phyloP scores from a whole-genome alignment of 2,888 invertebrate species.

The Plebejus melissa region DNA sequence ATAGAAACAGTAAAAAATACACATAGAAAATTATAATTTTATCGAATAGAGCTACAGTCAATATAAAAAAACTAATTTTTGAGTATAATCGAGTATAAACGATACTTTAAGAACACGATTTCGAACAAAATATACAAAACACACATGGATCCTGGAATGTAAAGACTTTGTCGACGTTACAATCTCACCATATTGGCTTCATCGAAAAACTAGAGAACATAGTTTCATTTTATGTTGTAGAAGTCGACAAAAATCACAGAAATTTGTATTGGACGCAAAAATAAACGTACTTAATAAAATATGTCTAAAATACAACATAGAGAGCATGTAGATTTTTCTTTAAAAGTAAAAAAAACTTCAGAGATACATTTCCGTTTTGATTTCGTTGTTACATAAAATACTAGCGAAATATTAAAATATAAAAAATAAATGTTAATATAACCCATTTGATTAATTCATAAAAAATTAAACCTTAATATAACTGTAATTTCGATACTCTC shows the following conservation, averaged over 20 bases:
- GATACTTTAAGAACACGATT: slow-evolving; percentile 36
- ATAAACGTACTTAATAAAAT: slow-evolving; percentile 31
- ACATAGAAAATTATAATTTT: slow-evolving; percentile 71
- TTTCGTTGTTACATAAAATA: slow-evolving; percentile 26
- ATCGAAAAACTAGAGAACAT: background rate
- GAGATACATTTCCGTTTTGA: slow-evolving; percentile 22
- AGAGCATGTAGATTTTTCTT: slow-evolving; percentile 36
- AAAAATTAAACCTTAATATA: slow-evolving; percentile 27
- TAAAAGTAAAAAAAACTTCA: slow-evolving; percentile 7
- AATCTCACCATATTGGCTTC: background rate
- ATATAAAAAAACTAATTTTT: slow-evolving; percentile 59
- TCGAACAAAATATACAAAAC: slow-evolving; percentile 43
- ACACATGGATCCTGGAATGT: slow-evolving; percentile 42
- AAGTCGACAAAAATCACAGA: slow-evolving; percentile 36
- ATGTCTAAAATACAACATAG: slow-evolving; percentile 38
- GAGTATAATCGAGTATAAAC: slow-evolving; percentile 58
- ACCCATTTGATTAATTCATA: slow-evolving; percentile 23
- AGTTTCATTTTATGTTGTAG: background rate
- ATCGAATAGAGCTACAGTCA: slow-evolving; percentile 64
- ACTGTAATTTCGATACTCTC: slow-evolving; percentile 31
- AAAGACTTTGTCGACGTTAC: slow-evolving; percentile 32
- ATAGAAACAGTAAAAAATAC: slow-evolving; percentile 74
- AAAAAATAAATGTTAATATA: slow-evolving; percentile 18
- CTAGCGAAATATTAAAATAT: slow-evolving; percentile 3
- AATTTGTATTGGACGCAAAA: slow-evolving; percentile 31